Percentiles rank a stretch among this genome's conserved stretches.
Conservation (phyloP, 2,888 invertebrate genomes). For the Plebejus melissa region DNA sequence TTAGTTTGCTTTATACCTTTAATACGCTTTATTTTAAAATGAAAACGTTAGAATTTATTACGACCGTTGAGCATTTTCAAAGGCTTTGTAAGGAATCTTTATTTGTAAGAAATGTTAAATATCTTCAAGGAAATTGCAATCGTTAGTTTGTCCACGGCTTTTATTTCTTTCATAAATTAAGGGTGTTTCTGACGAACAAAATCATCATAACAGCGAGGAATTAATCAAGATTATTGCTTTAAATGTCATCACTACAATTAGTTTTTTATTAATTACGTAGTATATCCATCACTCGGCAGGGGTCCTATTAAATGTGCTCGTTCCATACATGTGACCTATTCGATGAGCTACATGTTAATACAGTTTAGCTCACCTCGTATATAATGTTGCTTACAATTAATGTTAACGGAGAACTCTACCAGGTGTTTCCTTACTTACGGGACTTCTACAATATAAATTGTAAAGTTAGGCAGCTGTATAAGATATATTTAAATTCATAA, state of each 20-base stretch:
- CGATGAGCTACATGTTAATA: not conserved
- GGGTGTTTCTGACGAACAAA: not conserved
- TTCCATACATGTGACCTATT: not conserved
- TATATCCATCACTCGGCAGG: not conserved
- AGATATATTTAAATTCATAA: conserved; percentile 7
- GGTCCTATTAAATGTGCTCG: not conserved
- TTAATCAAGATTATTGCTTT: conserved; percentile 9
- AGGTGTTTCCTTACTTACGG: conserved; percentile 14
- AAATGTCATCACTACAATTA: conserved; percentile 12
- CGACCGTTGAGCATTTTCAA: not conserved
- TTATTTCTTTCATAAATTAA: not conserved
- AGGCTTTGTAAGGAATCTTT: conserved; percentile 4
- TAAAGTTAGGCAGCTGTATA: not conserved
- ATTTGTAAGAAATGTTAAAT: not conserved
- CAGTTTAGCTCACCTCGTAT: not conserved
- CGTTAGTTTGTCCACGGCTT: not conserved
- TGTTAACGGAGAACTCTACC: not conserved
- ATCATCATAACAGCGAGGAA: not conserved
- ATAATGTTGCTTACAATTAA: conserved; percentile 6
- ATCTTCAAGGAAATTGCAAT: not conserved
- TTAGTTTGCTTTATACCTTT: not conserved
- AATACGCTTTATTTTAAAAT: not conserved
- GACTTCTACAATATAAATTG: conserved; percentile 5
- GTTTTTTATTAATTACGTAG: conserved; percentile 5
- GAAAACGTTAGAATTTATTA: conserved; percentile 9